Conservation (phyloP, 2,888 invertebrate genomes). For the Chorisops tibialis region DNA sequence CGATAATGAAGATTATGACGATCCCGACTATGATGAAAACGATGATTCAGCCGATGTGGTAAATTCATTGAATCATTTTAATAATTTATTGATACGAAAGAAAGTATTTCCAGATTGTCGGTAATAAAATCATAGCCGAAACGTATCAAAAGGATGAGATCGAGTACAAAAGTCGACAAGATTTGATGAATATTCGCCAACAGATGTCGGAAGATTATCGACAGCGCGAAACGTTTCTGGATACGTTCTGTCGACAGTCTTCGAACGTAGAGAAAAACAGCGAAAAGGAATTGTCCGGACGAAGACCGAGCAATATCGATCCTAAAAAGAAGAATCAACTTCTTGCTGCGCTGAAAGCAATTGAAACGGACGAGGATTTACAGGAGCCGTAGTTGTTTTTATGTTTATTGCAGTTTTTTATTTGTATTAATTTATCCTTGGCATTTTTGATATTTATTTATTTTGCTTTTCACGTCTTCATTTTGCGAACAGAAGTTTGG, state of each 20-base stretch:
- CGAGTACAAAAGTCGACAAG: conserved; percentile 39
- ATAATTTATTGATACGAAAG: neutral
- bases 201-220: conserved; percentile 48
- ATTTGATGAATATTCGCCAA: conserved; percentile 44
- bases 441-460: neutral
- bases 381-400: too few relatives aligned
- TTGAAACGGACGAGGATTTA: conserved; percentile 49
- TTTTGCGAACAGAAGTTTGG: neutral
- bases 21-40: conserved; percentile 1
- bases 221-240: conserved; percentile 47
- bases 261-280: conserved; percentile 37
- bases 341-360: conserved; percentile 61
- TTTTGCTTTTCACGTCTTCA: neutral
- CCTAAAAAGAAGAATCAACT: conserved; percentile 57
- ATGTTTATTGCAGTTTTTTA: too few relatives aligned
- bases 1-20: conserved; percentile 11
- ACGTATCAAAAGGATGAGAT: neutral
- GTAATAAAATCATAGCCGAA: neutral
- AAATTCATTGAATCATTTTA: neutral
- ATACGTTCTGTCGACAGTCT: conserved; percentile 46
- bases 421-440: too few relatives aligned
- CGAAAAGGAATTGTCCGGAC: neutral
- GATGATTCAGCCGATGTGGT: conserved; percentile 8
- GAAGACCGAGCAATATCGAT: conserved; percentile 32
- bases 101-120: neutral